Evolutionary conservation across 2,113 vertebrate species (phyloP).

Genomic region (Hypocryptadius cinnamomeus): DNA sequence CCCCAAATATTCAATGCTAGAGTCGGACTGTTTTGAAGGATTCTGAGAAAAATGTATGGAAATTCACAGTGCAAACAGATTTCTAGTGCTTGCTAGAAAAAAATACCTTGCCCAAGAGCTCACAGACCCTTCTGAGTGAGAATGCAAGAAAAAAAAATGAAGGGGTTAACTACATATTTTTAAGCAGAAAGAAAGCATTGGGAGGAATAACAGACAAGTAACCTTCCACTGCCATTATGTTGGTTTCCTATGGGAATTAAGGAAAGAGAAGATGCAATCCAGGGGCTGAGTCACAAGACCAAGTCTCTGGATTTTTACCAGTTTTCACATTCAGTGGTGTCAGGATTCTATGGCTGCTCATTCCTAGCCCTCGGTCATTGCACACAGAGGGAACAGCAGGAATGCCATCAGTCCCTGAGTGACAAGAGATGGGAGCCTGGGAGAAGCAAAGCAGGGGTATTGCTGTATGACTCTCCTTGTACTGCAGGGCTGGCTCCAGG

Average conservation of each 20-base stretch:
- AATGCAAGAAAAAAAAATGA: not conserved
- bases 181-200: not conserved
- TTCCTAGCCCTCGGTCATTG: not conserved
- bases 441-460: not conserved
- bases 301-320: not conserved
- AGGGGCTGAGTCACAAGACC: not conserved
- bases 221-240: not conserved
- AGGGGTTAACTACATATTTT: not conserved
- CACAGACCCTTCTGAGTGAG: not conserved
- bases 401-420: not conserved
- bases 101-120: not conserved
- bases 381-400: not conserved
- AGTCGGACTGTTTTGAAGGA: not conserved
- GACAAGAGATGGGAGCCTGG: rapidly evolving
- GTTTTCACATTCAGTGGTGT: rapidly evolving
- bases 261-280: not conserved
- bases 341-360: not conserved
- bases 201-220: not conserved
- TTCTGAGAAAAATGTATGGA: not conserved
- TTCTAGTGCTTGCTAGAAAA: not conserved
- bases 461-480: too few species aligned
- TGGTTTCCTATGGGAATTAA: not conserved
- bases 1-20: not conserved
- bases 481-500: not conserved
- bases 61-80: not conserved